Percentiles rank a stretch among this genome's conserved stretches.
Conservation (phyloP, 1,140 invertebrate species). For the Carposina sasakii region DNA sequence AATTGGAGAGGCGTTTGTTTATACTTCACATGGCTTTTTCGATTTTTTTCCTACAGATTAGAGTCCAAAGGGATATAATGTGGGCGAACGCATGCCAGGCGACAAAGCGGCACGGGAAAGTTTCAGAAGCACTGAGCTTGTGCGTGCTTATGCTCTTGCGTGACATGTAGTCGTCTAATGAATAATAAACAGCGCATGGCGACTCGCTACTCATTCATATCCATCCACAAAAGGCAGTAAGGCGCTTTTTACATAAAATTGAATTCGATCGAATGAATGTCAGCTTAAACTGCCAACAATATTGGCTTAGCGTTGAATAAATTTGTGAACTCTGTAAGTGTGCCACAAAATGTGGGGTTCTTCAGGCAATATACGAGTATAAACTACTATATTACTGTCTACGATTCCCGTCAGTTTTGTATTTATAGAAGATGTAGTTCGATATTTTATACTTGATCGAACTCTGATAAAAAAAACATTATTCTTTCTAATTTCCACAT, state of each 20-base stretch:
- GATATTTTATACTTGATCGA: too few species aligned
- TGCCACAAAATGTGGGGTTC: slow-evolving; percentile 14
- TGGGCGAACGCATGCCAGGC: too few species aligned
- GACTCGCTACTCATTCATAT: slow-evolving; percentile 65
- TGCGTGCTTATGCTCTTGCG: slow-evolving; percentile 63
- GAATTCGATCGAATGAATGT: slow-evolving; percentile 54
- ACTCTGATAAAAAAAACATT: too few species aligned
- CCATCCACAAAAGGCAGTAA: slow-evolving; percentile 59
- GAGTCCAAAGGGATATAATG: too few species aligned
- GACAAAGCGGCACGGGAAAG: slow-evolving; percentile 43
- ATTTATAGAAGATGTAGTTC: too few species aligned
- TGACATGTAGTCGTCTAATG: slow-evolving; percentile 67
- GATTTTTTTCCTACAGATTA: slow-evolving; percentile 1
- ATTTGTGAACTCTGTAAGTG: slow-evolving; percentile 20
- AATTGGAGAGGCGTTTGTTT: slow-evolving; percentile 27
- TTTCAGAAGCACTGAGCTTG: slow-evolving; percentile 57
- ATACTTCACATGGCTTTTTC: slow-evolving; percentile 8
- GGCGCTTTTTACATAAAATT: slow-evolving; percentile 55
- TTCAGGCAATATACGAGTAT: slow-evolving; percentile 18
- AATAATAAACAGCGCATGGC: slow-evolving; percentile 66
- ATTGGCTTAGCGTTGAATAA: slow-evolving; percentile 40
- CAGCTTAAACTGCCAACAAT: slow-evolving; percentile 41
- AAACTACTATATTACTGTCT: too few species aligned
- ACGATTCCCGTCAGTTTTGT: too few species aligned
- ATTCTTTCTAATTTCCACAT: too few species aligned